Conservation (phyloP, 2,797 vertebrate species). For the Coccyzus lansbergi region DNA sequence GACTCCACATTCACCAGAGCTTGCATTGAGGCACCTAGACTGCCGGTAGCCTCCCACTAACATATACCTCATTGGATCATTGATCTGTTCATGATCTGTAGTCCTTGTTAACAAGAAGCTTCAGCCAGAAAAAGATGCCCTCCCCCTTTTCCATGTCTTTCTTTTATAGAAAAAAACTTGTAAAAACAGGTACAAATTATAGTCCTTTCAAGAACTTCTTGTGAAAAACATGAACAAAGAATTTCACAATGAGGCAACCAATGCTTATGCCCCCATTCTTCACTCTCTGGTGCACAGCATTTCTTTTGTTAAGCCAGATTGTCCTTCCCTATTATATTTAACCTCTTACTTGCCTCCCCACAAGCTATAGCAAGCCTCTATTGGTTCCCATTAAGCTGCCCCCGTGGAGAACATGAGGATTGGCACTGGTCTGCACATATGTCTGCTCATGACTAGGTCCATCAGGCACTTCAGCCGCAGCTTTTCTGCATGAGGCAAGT, state of each 20-base stretch:
- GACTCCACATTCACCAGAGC: background rate
- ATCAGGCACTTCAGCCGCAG: background rate
- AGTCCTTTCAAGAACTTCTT: background rate
- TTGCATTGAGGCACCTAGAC: background rate
- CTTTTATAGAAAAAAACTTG: background rate
- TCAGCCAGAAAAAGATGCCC: background rate
- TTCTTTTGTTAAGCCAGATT: background rate
- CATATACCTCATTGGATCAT: background rate
- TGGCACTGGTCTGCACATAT: background rate
- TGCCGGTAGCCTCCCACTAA: background rate
- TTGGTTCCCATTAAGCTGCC: background rate
- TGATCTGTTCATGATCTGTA: background rate
- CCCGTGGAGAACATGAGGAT: background rate
- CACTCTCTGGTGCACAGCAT: background rate
- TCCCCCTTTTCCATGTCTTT: background rate
- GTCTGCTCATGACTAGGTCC: background rate
- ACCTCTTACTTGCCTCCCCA: background rate
- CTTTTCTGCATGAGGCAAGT: background rate
- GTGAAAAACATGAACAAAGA: background rate
- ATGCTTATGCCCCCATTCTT: background rate
- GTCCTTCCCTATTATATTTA: background rate
- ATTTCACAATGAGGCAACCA: background rate
- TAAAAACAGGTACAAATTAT: background rate
- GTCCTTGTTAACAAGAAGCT: background rate
- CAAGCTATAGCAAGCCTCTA: background rate